Base-by-base conservation (phyloP, 1,140 invertebrate species). In the Cydia fagiglandana region DNA sequence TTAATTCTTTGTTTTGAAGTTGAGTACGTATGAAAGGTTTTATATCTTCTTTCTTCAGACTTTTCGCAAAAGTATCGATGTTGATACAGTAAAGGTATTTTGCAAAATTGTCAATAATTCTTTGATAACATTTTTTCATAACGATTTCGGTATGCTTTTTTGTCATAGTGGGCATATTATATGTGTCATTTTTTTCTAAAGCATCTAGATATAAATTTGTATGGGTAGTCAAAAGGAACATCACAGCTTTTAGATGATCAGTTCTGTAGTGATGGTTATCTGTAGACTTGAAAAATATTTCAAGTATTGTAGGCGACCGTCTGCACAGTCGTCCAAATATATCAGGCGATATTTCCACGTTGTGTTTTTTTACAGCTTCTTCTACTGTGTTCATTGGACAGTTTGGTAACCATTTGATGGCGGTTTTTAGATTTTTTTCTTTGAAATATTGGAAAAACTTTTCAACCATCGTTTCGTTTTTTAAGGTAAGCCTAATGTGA, bases 81-180 rank as follows among this genome's bases (percentile, higher is more conserved):
- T 77, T 7, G 64, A 75, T 77, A 53, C 41, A 68, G 28, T 50
- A 30, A 3, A 24, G 13, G 17, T 64, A 76, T 47, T 38, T 73
- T 73, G 66, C 76, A 73, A 76, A 76, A 3, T 76, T 64, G 15
- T 76, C 38, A n/a, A 73, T 20, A 45, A 76, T 64, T 30, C 56
- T 47, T 50, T 77, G 56, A 9, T 73, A 66, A 64, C 76, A 76
- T 30, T 73, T 76, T 45, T 61, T 73, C 76, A 76, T 76, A 47
- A 76, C 20, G 34, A 76, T 47, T 64, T 73, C 34, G 4, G 76
- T 76, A 15, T 45, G 13, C 20, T 73, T 76, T 47, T 70, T 50
- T 17, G 34, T 24, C 15, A 76, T 64, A 3, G n/a, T 41, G n/a
- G 70, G 76, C n/a, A 73, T 41, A 24, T 13, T 15, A 34, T 76